These are phyloP conservation scores for Anolis apletophallus DNA, from an alignment of 2,797 vertebrate species.

Conservation along the genomic window DNA sequence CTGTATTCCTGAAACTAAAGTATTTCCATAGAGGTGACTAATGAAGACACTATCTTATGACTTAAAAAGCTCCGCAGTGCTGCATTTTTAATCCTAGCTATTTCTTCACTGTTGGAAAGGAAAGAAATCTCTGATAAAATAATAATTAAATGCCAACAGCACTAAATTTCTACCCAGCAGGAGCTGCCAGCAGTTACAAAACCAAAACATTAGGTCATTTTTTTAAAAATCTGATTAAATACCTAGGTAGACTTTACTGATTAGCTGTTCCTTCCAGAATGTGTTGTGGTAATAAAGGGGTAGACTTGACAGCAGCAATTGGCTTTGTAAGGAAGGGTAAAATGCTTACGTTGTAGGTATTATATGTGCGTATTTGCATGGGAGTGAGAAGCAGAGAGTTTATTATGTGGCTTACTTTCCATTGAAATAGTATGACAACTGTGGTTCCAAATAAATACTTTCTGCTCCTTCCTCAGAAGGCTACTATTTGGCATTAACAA, in stretches of 20 bases:
- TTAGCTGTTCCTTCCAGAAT: constrained; percentile 74
- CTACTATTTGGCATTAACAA: no score
- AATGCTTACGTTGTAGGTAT: no score
- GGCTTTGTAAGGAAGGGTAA: constrained; percentile 67
- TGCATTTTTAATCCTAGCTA: constrained; percentile 55
- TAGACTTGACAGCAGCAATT: constrained; percentile 75
- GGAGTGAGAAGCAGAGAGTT: constrained; percentile 26
- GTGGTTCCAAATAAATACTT: no score
- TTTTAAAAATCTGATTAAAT: constrained; percentile 75
- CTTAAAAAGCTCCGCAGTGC: constrained; percentile 66
- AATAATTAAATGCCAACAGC: constrained; percentile 84
- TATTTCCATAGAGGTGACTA: constrained; percentile 59
- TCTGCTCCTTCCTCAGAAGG: no score
- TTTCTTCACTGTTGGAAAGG: constrained; percentile 79
- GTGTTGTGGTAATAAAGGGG: constrained; percentile 74
- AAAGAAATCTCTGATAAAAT: constrained; percentile 81
- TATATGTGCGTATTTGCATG: background rate
- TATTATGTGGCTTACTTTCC: background rate
- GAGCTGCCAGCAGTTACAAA: constrained; percentile 76
- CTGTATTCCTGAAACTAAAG: constrained; percentile 26
- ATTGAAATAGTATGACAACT: no score
- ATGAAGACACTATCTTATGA: constrained; percentile 26
- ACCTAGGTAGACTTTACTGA: constrained; percentile 74
- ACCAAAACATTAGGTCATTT: constrained; percentile 80
- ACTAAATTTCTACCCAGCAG: constrained; percentile 77